These are phyloP conservation scores for Paedocypris sp. DNA, from an alignment of 2,113 vertebrate genomes.

Conservation along the genomic window DNA sequence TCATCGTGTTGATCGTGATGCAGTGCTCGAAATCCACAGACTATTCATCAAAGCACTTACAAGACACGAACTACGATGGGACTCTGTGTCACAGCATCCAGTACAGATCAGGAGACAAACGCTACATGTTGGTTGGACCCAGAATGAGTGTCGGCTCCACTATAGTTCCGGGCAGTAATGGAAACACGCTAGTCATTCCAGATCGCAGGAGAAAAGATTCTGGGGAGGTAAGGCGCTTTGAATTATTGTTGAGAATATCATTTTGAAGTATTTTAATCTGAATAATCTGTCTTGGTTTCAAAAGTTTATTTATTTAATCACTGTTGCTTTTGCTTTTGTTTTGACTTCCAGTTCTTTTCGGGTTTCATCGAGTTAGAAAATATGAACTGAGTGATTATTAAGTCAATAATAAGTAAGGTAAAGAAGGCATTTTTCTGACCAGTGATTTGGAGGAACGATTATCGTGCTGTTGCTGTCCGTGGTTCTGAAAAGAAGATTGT, in stretches of 20 bases:
- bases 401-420: no score
- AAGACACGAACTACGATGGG: slow-evolving; percentile 22
- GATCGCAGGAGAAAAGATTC: slow-evolving; percentile 27
- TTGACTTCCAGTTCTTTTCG: no score
- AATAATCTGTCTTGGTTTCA: background rate
- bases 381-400: no score
- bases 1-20: slow-evolving; percentile 21
- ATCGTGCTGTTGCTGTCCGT: no score
- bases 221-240: slow-evolving; percentile 38
- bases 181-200: slow-evolving; percentile 37
- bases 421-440: no score
- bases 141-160: slow-evolving; percentile 44
- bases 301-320: background rate
- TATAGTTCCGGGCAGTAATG: slow-evolving; percentile 27
- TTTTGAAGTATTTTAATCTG: background rate
- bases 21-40: slow-evolving; percentile 25
- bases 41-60: slow-evolving; percentile 22
- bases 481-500: no score
- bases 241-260: background rate
- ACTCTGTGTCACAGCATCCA: slow-evolving; percentile 36
- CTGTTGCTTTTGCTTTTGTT: background rate
- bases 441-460: no score
- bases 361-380: no score
- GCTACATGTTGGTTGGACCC: slow-evolving; percentile 45
- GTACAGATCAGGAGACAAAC: slow-evolving; percentile 45